These are phyloP conservation scores for Mechanitis messenoides DNA, from an alignment of 2,888 invertebrate species.

Conservation along the genomic window DNA sequence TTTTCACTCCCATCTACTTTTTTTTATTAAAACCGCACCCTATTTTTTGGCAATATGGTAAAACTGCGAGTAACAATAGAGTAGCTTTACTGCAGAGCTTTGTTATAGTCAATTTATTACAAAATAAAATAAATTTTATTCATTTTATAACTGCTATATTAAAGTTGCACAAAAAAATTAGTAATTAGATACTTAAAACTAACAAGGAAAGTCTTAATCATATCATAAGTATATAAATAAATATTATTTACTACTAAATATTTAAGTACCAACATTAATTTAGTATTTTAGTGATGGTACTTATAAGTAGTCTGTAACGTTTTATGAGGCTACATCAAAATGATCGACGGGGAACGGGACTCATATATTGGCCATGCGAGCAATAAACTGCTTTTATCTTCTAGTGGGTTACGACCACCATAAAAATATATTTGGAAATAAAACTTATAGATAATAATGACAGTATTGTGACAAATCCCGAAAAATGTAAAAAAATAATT, in stretches of 20 bases:
- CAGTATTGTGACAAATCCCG: neutral
- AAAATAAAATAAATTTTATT: too few species aligned
- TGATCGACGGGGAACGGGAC: conserved; percentile 22
- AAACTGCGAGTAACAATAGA: conserved; percentile 5
- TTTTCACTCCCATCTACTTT: neutral
- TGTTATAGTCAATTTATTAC: too few species aligned
- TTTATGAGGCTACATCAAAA: conserved; percentile 24
- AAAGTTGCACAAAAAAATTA: too few species aligned
- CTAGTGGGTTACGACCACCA: conserved; percentile 20
- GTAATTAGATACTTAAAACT: too few species aligned
- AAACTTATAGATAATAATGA: conserved; percentile 19
- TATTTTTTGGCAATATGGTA: conserved; percentile 9
- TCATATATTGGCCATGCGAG: conserved; percentile 20
- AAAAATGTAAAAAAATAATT: conserved; percentile 9
- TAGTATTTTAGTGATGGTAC: neutral
- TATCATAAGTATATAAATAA: too few species aligned
- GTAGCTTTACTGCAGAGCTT: conserved; percentile 1
- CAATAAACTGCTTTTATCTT: conserved; percentile 24
- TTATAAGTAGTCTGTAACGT: conserved; percentile 18
- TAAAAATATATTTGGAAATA: conserved; percentile 24
- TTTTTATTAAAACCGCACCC: neutral
- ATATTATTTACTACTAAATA: neutral
- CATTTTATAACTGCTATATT: too few species aligned
- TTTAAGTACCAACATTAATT: conserved; percentile 5
- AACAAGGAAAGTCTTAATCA: too few species aligned